These are phyloP conservation scores for Macrotus californicus DNA, from an alignment of 2,113 vertebrate species.

Conservation along the genomic window DNA sequence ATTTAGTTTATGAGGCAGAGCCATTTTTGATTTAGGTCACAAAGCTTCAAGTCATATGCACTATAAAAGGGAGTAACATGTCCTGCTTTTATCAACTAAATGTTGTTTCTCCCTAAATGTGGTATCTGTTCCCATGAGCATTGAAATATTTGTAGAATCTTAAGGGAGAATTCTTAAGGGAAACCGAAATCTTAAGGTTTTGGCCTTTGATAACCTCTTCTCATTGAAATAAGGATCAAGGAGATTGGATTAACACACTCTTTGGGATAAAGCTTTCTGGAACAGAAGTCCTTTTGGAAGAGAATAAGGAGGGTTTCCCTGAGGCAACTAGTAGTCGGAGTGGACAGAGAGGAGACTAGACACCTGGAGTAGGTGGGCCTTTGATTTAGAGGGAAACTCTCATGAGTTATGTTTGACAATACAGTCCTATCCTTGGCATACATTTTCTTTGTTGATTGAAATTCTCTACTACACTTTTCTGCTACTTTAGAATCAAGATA, in stretches of 20 bases:
- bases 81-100: background rate
- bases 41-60: background rate
- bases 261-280: background rate
- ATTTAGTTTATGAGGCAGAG: background rate
- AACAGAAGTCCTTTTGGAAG: background rate
- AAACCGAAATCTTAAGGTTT: no score
- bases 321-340: background rate
- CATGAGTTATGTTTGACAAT: background rate
- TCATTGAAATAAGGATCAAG: background rate
- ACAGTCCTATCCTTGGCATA: background rate
- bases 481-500: constrained; percentile 14
- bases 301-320: background rate
- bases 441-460: constrained; percentile 15
- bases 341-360: background rate
- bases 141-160: background rate
- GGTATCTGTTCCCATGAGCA: background rate
- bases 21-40: background rate
- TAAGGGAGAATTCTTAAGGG: background rate
- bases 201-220: background rate
- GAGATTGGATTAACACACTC: background rate
- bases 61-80: background rate
- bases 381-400: background rate
- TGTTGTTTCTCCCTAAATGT: background rate
- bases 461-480: background rate
- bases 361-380: background rate